Conservation (phyloP, 2,888 invertebrate genomes). For the Drosophila diplacantha region DNA sequence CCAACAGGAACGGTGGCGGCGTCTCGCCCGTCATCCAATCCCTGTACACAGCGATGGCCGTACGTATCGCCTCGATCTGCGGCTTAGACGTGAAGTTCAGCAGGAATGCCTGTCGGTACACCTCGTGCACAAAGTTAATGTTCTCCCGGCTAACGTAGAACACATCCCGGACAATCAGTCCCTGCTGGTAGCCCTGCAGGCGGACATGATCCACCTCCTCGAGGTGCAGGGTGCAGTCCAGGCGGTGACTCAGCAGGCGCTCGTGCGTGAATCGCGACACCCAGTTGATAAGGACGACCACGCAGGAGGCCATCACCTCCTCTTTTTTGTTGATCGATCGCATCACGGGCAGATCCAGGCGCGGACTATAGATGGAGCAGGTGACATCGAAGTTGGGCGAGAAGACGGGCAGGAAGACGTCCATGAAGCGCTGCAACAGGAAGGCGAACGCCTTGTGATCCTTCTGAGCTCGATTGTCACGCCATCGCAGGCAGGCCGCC, state of each 20-base stretch:
- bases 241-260: conserved; percentile 77
- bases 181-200: conserved; percentile 74
- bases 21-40: conserved; percentile 94
- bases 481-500: conserved; percentile 93
- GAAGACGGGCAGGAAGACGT: conserved; percentile 91
- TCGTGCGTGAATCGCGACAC: conserved; percentile 90
- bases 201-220: conserved; percentile 76
- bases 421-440: conserved; percentile 93
- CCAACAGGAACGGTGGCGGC: conserved; percentile 88
- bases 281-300: conserved; percentile 94
- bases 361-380: conserved; percentile 90
- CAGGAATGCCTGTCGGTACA: conserved; percentile 94
- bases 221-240: conserved; percentile 74
- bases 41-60: conserved; percentile 94
- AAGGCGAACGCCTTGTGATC: conserved; percentile 92
- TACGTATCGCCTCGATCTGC: conserved; percentile 91
- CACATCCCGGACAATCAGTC: conserved; percentile 89
- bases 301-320: conserved; percentile 82
- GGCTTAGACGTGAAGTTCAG: conserved; percentile 85
- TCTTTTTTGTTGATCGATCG: conserved; percentile 82
- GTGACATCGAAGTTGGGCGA: conserved; percentile 90
- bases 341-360: conserved; percentile 87
- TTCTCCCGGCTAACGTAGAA: conserved; percentile 92
- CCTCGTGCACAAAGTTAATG: conserved; percentile 95
- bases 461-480: conserved; percentile 87